Conservation (phyloP, 2,113 vertebrate species). For the Nipponia nippon region DNA sequence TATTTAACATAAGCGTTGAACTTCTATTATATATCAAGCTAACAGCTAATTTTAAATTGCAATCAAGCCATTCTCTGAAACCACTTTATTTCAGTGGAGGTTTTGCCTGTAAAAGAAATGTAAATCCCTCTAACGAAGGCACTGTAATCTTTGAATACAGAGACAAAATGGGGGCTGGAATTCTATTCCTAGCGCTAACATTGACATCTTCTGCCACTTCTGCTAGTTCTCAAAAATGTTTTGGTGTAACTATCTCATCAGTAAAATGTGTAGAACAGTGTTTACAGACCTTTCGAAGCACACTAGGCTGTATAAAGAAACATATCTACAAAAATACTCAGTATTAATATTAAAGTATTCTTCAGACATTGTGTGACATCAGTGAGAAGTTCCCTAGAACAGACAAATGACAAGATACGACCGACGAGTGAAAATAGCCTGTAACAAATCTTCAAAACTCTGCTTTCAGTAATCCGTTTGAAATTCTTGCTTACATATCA, state of each 20-base stretch:
- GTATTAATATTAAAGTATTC: not conserved
- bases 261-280: not conserved
- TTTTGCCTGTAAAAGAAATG: constrained; percentile 46
- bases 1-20: constrained; percentile 59
- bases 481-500: not conserved
- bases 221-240: constrained; percentile 7
- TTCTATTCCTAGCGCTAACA: constrained; percentile 41
- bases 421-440: not conserved
- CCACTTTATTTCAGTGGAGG: constrained; percentile 47
- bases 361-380: not conserved
- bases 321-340: not conserved
- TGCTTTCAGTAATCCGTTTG: not conserved
- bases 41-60: constrained; percentile 65
- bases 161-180: constrained; percentile 21
- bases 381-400: not conserved
- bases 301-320: not conserved
- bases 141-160: constrained; percentile 29
- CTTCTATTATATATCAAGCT: constrained; percentile 57
- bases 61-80: constrained; percentile 57
- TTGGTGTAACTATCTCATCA: not conserved
- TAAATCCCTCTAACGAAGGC: constrained; percentile 51
- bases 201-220: constrained; percentile 26
- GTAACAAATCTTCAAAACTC: not conserved
- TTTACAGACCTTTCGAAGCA: not conserved
- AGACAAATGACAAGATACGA: not conserved